Percentiles rank a stretch among this genome's conserved stretches.
These are phyloP conservation scores for Leptopilina drosophilae DNA, from an alignment of 2,888 invertebrate genomes.

Conservation along the genomic window DNA sequence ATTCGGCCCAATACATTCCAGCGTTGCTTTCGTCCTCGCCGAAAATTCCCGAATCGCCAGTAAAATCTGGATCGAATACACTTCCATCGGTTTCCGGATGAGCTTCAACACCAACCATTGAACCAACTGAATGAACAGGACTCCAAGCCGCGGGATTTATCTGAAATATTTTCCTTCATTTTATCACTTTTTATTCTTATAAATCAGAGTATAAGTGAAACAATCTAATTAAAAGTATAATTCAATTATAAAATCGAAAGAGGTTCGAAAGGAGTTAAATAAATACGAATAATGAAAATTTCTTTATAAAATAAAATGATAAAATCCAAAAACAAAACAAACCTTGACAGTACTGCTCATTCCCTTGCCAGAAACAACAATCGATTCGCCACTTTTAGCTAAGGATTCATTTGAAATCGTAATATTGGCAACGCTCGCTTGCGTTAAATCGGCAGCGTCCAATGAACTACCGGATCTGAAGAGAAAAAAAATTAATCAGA, in stretches of 20 bases:
- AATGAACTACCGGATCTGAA: conserved; percentile 66
- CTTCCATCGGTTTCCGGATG: conserved; percentile 91
- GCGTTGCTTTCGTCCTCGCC: conserved; percentile 87
- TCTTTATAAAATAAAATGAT: not conserved
- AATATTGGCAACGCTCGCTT: conserved; percentile 73
- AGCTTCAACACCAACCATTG: conserved; percentile 89
- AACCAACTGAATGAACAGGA: conserved; percentile 91
- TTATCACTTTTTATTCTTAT: not conserved
- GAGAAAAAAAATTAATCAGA: not conserved
- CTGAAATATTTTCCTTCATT: conserved; percentile 51
- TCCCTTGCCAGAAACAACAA: conserved; percentile 74
- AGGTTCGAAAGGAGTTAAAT: too few relatives aligned
- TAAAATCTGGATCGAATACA: conserved; percentile 86
- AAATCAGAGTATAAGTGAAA: not conserved
- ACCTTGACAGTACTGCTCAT: conserved; percentile 75
- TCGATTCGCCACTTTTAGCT: conserved; percentile 73
- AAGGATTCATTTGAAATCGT: conserved; percentile 75
- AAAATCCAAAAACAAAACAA: conserved; percentile 37
- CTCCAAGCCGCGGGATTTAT: conserved; percentile 90
- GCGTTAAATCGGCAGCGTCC: conserved; percentile 66
- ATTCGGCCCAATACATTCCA: conserved; percentile 87
- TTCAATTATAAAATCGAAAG: too few relatives aligned
- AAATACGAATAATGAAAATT: not conserved
- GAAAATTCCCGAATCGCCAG: conserved; percentile 86
- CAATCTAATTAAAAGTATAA: not conserved